Base-by-base conservation (phyloP, 2,888 invertebrate genomes). In the Spisula subtruncata region DNA sequence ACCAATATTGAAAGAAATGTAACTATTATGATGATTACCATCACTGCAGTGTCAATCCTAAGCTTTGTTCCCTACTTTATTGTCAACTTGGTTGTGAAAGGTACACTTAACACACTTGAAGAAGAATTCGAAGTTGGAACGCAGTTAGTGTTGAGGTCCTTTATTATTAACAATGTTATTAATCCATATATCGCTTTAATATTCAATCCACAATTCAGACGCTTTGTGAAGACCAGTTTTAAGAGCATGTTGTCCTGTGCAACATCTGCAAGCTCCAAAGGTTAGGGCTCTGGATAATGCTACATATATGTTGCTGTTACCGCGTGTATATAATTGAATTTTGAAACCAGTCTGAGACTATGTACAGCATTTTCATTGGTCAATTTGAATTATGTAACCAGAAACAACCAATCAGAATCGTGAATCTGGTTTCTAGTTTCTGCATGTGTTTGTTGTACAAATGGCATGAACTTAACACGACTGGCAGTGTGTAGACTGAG, bases 41-140 rank as follows among this genome's bases (percentile, higher is more conserved):
- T 84, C 4, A 88, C 80, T 14, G 48, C 54, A 32, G 84, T 46
- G 1, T 83, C 35, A 25, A 32, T 84, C 18, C 20, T 88, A 14
- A 84, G 88, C 25, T 88, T 88, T 60, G 66, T 87, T 41, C 87
- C 87, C 0, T 87, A 87, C 51, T 87, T 87, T 32, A 83, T 87
- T 1, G 83, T 84, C 4, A 84, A 84, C 20, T 46, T 88, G 29
- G 18, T 54, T 20, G 51, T 88, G 12, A 79, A 60, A 54, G 25
- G 14, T 0, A 32, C 18, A 20, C 25, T 25, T 6, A 48, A 32
- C 20, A 46, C 84, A 20, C 46, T 16, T 0, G 66, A 56, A 16
- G 46, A 60, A 25, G 84, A 88, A 79, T 81, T 88, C 48, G 80
- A 46, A 6, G 88, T 60, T 10, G 88, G 84, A 10, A 60, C 84